These are phyloP conservation scores for Cyanoderma ruficeps DNA, from an alignment of 2,113 vertebrate species.

Conservation along the genomic window DNA sequence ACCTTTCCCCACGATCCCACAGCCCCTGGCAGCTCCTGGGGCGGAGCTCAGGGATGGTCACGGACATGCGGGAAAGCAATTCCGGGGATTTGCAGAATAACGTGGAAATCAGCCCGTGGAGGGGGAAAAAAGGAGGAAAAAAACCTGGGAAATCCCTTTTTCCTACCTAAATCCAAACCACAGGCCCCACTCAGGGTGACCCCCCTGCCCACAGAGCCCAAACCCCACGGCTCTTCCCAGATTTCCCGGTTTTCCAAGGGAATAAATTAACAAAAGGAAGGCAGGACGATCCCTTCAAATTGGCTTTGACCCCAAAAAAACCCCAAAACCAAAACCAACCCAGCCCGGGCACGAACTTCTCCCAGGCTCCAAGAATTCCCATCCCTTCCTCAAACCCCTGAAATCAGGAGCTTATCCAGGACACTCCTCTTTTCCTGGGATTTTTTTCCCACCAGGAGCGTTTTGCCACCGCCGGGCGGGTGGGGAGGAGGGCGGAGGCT, in stretches of 20 bases:
- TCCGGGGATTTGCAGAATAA: not conserved
- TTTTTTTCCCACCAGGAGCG: not conserved
- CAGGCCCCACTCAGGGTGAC: not conserved
- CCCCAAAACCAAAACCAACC: accelerated
- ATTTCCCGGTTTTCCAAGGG: not conserved
- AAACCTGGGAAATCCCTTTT: not conserved
- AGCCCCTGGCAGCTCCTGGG: not conserved
- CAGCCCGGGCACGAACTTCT: not conserved
- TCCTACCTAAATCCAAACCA: not conserved
- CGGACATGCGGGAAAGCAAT: accelerated
- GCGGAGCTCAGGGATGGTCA: not conserved
- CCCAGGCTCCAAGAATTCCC: not conserved
- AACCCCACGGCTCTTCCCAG: not conserved
- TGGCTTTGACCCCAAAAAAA: not conserved
- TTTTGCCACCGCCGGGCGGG: not conserved
- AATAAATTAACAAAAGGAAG: conserved; percentile 23
- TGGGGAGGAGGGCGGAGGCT: not conserved
- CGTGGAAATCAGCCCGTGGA: not conserved
- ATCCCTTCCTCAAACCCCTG: not conserved
- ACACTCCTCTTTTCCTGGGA: not conserved
- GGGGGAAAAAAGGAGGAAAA: not conserved
- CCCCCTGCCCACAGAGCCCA: not conserved
- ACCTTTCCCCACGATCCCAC: not conserved
- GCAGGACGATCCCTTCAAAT: not conserved
- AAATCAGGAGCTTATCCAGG: not conserved